Conservation (phyloP, 2,113 vertebrate species). For the Maccullochella peelii region DNA sequence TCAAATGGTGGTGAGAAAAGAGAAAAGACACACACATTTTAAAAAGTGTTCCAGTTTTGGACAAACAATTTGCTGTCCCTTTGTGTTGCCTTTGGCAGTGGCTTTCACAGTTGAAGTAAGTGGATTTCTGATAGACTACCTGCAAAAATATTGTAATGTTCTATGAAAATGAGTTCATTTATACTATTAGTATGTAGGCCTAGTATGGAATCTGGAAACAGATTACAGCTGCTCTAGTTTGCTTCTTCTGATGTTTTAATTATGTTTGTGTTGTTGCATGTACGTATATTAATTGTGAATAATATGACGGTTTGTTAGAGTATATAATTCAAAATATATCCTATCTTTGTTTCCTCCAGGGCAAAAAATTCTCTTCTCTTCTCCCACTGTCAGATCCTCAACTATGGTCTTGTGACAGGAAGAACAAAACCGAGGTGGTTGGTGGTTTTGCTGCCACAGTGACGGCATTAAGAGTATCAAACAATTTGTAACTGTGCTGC, state of each 20-base stretch:
- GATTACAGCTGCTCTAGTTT: not conserved
- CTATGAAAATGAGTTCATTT: not conserved
- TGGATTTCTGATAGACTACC: not conserved
- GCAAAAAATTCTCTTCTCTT: not conserved
- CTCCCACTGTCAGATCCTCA: not conserved
- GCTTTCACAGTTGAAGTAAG: not conserved
- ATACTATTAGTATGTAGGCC: not conserved
- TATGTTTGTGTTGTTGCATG: not conserved
- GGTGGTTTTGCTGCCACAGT: conserved; percentile 15
- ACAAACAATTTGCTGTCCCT: not conserved
- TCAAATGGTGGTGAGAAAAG: not conserved
- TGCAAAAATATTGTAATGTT: not conserved
- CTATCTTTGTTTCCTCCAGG: not conserved
- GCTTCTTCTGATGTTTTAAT: too few species aligned
- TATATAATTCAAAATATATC: not conserved
- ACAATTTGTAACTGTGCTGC: not conserved
- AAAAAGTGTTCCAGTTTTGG: too few species aligned
- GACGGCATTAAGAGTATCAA: not conserved
- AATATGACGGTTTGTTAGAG: too few species aligned
- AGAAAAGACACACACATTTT: too few species aligned
- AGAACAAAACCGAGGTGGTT: not conserved
- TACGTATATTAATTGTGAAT: not conserved
- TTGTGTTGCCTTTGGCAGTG: not conserved
- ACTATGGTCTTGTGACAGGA: conserved; percentile 26
- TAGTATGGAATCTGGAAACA: not conserved